Evolutionary conservation across 2,888 invertebrate species (phyloP), one percentile per base, ranked within the genome.

Genomic region (Pollenia angustigena): DNA sequence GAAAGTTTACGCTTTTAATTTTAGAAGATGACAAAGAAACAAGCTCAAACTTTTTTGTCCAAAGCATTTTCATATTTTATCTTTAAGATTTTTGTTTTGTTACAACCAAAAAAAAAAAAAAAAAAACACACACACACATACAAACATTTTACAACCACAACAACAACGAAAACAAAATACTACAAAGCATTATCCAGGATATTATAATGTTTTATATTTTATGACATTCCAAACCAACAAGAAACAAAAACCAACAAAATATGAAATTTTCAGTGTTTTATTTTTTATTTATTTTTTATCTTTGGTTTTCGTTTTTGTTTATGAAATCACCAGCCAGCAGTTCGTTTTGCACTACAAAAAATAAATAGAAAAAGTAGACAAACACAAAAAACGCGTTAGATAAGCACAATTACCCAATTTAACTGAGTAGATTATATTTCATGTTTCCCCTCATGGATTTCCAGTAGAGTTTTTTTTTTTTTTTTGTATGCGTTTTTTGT

Each of bases 321-420:
- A 52, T 48, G 18, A 66, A 60, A 71, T 56, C 46, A 52, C 44
- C 40, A 80, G 60, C 46, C 40, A 80, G 60, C 46, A 62, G 12
- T 62, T 79, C n/a, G 48, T 18, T 54, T 23, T 18, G 4, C 6
- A 60, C 18, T 23, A 64, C 12, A 60, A 44, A 23, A 32, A 79
- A 69, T 44, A 12, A 44, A 40, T 18, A 4, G n/a, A 12, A 56
- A 69, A 12, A 81, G 32, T n/a, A 64, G 10, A 64, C 16, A 54
- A 72, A 81, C 18, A 66, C 42, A 82, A 71, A 52, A 87, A 81
- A 84, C 71, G 78, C 81, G 84, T 87, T 84, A 86, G 88, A 88
- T 85, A 88, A 88, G 86, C 87, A 87, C 85, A 88, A 88, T 87
- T 88, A 86, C 81, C 85, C 83, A 87, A 88, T 85, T 88, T 87